Conservation (phyloP, 2,113 vertebrate genomes). For the Festucalex cinctus region DNA sequence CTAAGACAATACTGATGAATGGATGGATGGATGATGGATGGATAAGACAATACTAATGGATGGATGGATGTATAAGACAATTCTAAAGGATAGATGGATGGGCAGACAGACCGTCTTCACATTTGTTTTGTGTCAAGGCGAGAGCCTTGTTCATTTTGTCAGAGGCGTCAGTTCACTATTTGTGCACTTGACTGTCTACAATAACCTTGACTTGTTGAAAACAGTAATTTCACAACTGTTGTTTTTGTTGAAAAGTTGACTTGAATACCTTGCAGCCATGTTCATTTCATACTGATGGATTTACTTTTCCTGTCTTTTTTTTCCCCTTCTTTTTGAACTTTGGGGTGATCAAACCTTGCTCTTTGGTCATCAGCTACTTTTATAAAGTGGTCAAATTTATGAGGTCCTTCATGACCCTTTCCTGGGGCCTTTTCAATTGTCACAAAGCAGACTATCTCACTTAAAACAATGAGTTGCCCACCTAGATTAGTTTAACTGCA, state of each 20-base stretch:
- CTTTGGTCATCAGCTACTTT: neutral
- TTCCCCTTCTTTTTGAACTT: neutral
- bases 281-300: neutral
- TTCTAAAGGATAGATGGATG: neutral
- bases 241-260: neutral
- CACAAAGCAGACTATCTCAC: neutral
- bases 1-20: too few species aligned
- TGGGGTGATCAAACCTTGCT: neutral
- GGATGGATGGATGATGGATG: too few species aligned
- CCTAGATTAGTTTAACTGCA: neutral
- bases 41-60: too few species aligned
- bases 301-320: neutral
- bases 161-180: neutral
- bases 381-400: neutral
- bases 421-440: neutral
- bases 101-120: neutral
- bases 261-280: neutral
- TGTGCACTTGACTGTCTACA: neutral
- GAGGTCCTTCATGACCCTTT: neutral
- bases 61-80: too few species aligned
- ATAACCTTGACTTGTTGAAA: neutral
- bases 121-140: neutral
- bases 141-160: slow-evolving; percentile 1
- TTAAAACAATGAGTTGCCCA: neutral
- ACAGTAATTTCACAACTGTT: neutral